Conservation (phyloP, 2,113 vertebrate species). For the Phaetusa simplex region DNA sequence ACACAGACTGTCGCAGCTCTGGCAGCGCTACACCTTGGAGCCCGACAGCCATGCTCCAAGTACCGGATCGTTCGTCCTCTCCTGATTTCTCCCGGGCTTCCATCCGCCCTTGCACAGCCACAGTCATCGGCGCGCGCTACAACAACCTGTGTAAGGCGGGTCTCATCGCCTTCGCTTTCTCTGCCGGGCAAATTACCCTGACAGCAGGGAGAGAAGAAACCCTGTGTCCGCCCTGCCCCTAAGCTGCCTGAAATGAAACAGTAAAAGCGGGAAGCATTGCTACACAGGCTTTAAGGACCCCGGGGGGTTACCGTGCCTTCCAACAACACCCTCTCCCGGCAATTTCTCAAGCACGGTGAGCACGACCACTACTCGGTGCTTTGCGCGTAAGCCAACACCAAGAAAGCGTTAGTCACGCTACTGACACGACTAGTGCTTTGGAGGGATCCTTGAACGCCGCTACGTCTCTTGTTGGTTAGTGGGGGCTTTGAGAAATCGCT, state of each 20-base stretch:
- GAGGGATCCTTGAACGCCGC: neutral
- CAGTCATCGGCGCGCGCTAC: neutral
- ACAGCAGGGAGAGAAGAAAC: neutral
- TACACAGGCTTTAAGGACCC: neutral
- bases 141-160: neutral
- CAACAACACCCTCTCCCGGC: neutral
- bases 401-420: neutral
- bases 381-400: neutral
- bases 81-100: neutral
- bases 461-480: conserved; percentile 1
- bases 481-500: conserved; percentile 25
- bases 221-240: neutral
- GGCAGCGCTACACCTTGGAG: neutral
- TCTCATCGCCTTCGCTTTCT: neutral
- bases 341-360: neutral
- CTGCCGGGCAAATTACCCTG: neutral
- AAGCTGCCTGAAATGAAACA: neutral
- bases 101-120: neutral
- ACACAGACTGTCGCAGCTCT: neutral
- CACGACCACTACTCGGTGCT: neutral
- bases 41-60: neutral
- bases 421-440: neutral
- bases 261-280: neutral
- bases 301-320: neutral
- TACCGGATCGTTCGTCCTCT: fast-evolving